Evolutionary conservation across 1,140 invertebrate species (phyloP), one percentile per base, ranked within the genome.

Genomic region (Dendrolimus kikuchii): DNA sequence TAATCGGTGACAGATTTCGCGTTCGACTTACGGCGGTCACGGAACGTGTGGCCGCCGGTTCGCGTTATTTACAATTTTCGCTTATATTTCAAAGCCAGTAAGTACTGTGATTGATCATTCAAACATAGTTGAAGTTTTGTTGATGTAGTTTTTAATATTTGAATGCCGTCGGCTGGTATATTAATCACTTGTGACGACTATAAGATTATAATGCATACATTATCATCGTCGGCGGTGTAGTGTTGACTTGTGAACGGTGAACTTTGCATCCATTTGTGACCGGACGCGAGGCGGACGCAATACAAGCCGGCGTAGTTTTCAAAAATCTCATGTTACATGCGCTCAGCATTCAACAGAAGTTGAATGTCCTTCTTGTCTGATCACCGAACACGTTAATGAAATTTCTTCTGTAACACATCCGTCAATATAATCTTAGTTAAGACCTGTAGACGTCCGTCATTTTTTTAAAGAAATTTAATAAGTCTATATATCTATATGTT

Each of bases 151-250:
- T 23, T 23, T 23, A 23, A 3, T 23, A 3, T 23, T 23, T 3
- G 23, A 23, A 23, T 23, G 23, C 23, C 23, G 23, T 23, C 23
- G 23, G 23, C 23, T 23, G 23, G 23, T 23, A 23, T 23, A 23
- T 23, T 23, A 23, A 23, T 23, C 23, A 23, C 23, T 23, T 23
- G 23, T 23, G 23, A 23, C 62, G 68, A 75, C 76, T 81, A 82
- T 77, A 81, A 83, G 75, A 79, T 79, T 68, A 74, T 83, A 86
- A 86, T 83, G 80, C 81, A 81, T 82, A 67, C 56, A 59, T 80
- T 82, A 86, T 81, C 78, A 74, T 60, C 63, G 62, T 60, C 66
- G 68, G 68, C 67, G 62, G 56, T 69, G 60, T 68, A 56, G 62
- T 70, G 60, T 59, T 41, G 55, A 44, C 59, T 61, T 66, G 61